Evolutionary conservation across 1,140 invertebrate genomes (phyloP), one percentile per base, ranked within the genome.

Genomic region (Samia ricini): DNA sequence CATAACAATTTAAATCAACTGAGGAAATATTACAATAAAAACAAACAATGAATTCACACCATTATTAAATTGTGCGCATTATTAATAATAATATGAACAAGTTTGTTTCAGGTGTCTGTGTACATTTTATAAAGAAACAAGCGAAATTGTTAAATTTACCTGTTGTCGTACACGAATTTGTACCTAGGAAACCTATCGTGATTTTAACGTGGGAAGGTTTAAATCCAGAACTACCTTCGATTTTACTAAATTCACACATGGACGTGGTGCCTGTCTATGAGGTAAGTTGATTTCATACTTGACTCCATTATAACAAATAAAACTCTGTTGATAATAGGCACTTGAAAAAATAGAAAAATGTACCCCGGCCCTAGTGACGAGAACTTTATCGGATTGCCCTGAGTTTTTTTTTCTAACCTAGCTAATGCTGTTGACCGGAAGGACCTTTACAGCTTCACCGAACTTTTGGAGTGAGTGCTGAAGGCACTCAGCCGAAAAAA

Each of bases 211-310:
- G 96, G 94, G 61, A 83, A 62, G 97, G 97, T 57, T 90, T 78
- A 0, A 84, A 96, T 8, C 95, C 96, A 0, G 68, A 89, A 2
- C 77, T 96, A 56, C 93, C 95, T 7, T 89, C 95, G 0, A 91
- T 99, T 51, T 70, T 98, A 29, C 92, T 99, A 1, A 98, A 98
- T 79, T 98, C 96, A n/a, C 97, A 98, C 72, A 98, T 96, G 92
- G 97, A 98, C 90, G 97, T 98, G 19, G 97, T 99, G 1, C 97
- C 97, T 18, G 97, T 97, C 0, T 96, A 94, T 84, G 90, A 92
- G 61, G 95, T 96, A 91, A 50, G 58, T 42, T 1, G 19, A 55
- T 6, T 55, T 19, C 15, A 20, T n/a, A n/a, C n/a, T n/a, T n/a
- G n/a, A n/a, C n/a, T n/a, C n/a, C n/a, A n/a, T n/a, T n/a, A n/a